phyloP scores from a whole-genome alignment of 1,140 invertebrate genomes.

The Listronotus bonariensis region DNA sequence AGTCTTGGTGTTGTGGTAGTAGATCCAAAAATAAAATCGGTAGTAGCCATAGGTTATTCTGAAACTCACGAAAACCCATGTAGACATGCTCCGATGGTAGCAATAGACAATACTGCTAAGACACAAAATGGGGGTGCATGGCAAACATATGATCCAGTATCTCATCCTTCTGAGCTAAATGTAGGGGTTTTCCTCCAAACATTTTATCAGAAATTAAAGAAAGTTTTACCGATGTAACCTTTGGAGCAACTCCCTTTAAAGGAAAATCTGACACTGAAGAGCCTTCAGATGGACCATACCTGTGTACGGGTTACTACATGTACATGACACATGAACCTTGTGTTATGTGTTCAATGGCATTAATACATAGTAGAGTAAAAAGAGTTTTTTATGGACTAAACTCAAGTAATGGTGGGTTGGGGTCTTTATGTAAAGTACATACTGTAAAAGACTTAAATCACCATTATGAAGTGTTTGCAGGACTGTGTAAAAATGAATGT shows the following conservation, averaged over 20 bases:
- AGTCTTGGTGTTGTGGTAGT: constrained; percentile 64
- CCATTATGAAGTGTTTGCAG: constrained; percentile 78
- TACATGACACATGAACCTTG: constrained; percentile 88
- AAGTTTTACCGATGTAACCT: constrained; percentile 42
- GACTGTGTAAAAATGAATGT: constrained; percentile 45
- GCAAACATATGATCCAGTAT: constrained; percentile 41
- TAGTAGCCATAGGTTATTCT: constrained; percentile 71
- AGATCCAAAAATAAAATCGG: constrained; percentile 65
- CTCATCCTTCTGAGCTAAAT: constrained; percentile 15
- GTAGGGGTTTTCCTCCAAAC: constrained; percentile 43
- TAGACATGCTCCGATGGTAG: constrained; percentile 84
- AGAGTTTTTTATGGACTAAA: constrained; percentile 80
- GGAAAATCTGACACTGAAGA: constrained; percentile 52
- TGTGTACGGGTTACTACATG: constrained; percentile 88
- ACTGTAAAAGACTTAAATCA: constrained; percentile 83
- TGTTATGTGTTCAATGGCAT: constrained; percentile 91
- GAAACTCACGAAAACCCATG: constrained; percentile 69
- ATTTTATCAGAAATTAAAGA: constrained; percentile 38
- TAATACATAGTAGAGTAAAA: constrained; percentile 84
- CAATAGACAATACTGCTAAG: constrained; percentile 81
- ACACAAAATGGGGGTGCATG: constrained; percentile 82
- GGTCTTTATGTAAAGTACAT: constrained; percentile 75
- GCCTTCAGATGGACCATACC: constrained; percentile 67
- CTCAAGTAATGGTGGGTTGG: constrained; percentile 68
- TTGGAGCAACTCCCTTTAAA: constrained; percentile 51